These are phyloP conservation scores for Sparidentex hasta DNA, from an alignment of 2,797 vertebrate genomes.

Conservation along the genomic window DNA sequence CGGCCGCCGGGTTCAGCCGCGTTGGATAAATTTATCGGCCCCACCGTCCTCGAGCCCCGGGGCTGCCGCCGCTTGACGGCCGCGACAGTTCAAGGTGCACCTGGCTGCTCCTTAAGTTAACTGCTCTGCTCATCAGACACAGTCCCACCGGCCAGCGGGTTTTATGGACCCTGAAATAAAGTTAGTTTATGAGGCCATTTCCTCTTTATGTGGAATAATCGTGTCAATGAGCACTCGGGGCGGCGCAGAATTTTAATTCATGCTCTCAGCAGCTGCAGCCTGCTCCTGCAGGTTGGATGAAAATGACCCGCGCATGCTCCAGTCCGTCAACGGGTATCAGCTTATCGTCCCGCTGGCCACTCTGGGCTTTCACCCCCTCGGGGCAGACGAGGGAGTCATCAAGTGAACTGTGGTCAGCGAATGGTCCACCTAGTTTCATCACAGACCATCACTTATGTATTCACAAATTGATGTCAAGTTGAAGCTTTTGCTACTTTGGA, in stretches of 20 bases:
- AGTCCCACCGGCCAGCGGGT: constrained; percentile 49
- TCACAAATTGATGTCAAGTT: background rate
- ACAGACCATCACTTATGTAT: background rate
- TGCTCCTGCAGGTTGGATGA: constrained; percentile 48
- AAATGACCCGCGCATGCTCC: constrained; percentile 52
- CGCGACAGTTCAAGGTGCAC: constrained; percentile 65
- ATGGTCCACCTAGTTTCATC: background rate
- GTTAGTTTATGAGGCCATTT: constrained; percentile 76
- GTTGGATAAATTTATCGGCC: constrained; percentile 38
- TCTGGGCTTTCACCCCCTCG: background rate
- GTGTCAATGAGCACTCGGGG: constrained; percentile 60
- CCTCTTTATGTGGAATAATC: constrained; percentile 75
- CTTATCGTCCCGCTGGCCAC: background rate
- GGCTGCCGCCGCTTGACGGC: constrained; percentile 14
- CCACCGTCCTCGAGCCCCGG: background rate
- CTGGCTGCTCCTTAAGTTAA: constrained; percentile 65
- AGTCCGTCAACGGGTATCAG: constrained; percentile 51
- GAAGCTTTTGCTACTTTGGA: too few relatives aligned
- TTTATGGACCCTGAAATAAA: constrained; percentile 78
- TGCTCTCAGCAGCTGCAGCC: constrained; percentile 42
- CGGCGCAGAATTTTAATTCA: constrained; percentile 59
- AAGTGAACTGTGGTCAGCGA: background rate
- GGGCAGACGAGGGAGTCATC: constrained; percentile 27
- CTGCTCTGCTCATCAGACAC: constrained; percentile 57
- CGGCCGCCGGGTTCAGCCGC: constrained; percentile 12